phyloP scores from a whole-genome alignment of 2,888 invertebrate genomes.

The Scaptomyza parva region DNA sequence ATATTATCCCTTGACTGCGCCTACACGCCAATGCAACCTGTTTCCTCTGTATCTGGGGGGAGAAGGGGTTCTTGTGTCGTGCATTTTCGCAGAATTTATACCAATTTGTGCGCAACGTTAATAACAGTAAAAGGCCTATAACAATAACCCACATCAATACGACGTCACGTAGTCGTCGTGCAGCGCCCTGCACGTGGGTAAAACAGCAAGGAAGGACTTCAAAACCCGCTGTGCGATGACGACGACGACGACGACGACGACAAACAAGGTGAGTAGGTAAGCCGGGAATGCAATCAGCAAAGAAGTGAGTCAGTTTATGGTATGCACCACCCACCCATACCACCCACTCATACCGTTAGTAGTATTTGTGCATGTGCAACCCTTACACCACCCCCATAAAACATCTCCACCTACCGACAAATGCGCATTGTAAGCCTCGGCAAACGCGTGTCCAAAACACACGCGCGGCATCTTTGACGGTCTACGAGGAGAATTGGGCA shows the following conservation, averaged over 20 bases:
- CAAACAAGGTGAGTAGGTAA: slow-evolving; percentile 78
- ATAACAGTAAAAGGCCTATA: slow-evolving; percentile 76
- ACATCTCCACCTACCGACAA: slow-evolving; percentile 20
- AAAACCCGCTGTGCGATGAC: slow-evolving; percentile 70
- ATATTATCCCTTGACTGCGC: slow-evolving; percentile 52
- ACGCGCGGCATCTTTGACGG: slow-evolving; percentile 80
- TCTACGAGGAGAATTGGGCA: slow-evolving; percentile 30
- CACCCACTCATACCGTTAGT: slow-evolving; percentile 4
- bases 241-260: too few relatives aligned
- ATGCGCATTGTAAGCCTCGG: slow-evolving; percentile 53
- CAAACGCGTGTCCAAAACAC: slow-evolving; percentile 79
- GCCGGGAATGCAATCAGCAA: slow-evolving; percentile 76
- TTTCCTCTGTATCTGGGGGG: slow-evolving; percentile 21
- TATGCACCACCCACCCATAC: slow-evolving; percentile 41
- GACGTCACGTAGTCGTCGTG: slow-evolving; percentile 66
- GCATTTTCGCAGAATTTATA: slow-evolving; percentile 77
- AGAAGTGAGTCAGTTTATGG: slow-evolving; percentile 44
- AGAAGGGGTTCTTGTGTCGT: slow-evolving; percentile 38
- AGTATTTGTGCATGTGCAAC: slow-evolving; percentile 45
- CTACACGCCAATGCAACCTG: slow-evolving; percentile 49
- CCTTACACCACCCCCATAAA: slow-evolving; percentile 30
- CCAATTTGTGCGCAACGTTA: slow-evolving; percentile 76
- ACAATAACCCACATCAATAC: slow-evolving; percentile 79
- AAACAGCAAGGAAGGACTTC: slow-evolving; percentile 36
- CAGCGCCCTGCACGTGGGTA: slow-evolving; percentile 73